Percentiles rank a stretch among this genome's conserved stretches.
Evolutionary conservation across 2,888 invertebrate genomes (phyloP).

Genomic region (Tethea ocularis): DNA sequence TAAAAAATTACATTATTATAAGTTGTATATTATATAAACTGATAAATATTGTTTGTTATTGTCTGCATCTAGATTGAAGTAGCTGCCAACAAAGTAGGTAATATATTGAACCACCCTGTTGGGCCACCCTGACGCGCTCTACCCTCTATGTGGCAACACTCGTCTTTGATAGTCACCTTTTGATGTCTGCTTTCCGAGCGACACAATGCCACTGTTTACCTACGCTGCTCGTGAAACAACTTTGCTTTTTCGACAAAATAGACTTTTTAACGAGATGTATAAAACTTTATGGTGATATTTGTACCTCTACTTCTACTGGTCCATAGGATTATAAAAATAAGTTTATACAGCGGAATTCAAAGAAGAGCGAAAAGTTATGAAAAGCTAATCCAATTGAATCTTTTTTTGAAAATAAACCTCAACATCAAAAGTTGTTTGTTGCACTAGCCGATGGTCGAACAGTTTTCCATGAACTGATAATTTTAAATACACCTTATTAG

Average conservation of each 20-base stretch:
- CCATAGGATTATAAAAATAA: too few relatives aligned
- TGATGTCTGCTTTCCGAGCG: slow-evolving; percentile 70
- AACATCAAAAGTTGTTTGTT: not conserved
- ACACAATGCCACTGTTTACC: slow-evolving; percentile 72
- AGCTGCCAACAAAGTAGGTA: slow-evolving; percentile 59
- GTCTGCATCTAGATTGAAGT: slow-evolving; percentile 63
- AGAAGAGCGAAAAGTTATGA: too few relatives aligned
- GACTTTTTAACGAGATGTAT: slow-evolving; percentile 55
- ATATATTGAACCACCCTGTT: slow-evolving; percentile 47
- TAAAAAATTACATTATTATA: too few relatives aligned
- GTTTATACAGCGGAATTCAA: too few relatives aligned
- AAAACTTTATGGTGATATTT: slow-evolving; percentile 7
- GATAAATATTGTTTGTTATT: too few relatives aligned
- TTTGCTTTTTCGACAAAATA: slow-evolving; percentile 56
- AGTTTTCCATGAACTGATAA: too few relatives aligned
- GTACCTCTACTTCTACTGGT: not conserved
- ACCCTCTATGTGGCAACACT: slow-evolving; percentile 59
- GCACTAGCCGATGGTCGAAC: too few relatives aligned
- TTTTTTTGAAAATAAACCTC: too few relatives aligned
- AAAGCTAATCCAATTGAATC: too few relatives aligned
- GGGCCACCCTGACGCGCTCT: slow-evolving; percentile 55
- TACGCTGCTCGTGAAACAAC: slow-evolving; percentile 61
- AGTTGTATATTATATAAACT: too few relatives aligned
- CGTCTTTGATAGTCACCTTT: slow-evolving; percentile 77
- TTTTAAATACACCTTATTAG: too few relatives aligned